These are phyloP conservation scores for Aporrectodea caliginosa DNA, from an alignment of 1,140 invertebrate genomes.

Conservation along the genomic window DNA sequence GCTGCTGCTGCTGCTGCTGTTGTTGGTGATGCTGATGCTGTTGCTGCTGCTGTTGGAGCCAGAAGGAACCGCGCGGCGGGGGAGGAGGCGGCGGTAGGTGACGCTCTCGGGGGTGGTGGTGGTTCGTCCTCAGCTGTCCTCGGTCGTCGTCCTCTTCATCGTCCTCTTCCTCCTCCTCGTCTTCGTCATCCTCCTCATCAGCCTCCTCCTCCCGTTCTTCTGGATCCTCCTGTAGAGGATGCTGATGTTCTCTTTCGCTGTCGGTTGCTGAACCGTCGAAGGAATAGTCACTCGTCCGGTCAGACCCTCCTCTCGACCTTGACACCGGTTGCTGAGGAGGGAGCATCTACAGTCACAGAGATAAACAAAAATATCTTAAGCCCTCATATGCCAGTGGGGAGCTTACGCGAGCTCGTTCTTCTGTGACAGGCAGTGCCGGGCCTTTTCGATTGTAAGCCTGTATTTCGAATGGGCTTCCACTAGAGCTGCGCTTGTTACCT, in stretches of 20 bases:
- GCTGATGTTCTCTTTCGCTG: background rate
- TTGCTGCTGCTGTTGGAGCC: background rate
- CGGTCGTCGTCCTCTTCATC: background rate
- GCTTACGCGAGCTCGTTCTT: too few relatives aligned
- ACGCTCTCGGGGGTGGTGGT: too few relatives aligned
- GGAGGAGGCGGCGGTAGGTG: background rate
- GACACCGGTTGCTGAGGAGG: too few relatives aligned
- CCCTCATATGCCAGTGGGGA: too few relatives aligned
- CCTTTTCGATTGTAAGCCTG: too few relatives aligned
- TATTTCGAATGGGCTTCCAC: too few relatives aligned
- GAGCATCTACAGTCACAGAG: too few relatives aligned
- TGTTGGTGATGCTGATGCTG: background rate
- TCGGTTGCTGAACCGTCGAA: background rate
- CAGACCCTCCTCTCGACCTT: background rate
- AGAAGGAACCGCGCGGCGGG: background rate
- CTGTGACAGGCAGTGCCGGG: too few relatives aligned
- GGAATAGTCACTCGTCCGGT: background rate
- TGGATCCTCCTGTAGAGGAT: too few relatives aligned
- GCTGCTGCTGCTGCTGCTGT: background rate
- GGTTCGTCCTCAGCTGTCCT: background rate
- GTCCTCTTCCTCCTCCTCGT: background rate
- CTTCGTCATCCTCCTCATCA: background rate
- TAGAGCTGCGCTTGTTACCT: too few relatives aligned
- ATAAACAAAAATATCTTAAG: too few relatives aligned
- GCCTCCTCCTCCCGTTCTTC: background rate